phyloP scores from a whole-genome alignment of 92 coral and sea anemone species.

The Paramuricea clavata region DNA sequence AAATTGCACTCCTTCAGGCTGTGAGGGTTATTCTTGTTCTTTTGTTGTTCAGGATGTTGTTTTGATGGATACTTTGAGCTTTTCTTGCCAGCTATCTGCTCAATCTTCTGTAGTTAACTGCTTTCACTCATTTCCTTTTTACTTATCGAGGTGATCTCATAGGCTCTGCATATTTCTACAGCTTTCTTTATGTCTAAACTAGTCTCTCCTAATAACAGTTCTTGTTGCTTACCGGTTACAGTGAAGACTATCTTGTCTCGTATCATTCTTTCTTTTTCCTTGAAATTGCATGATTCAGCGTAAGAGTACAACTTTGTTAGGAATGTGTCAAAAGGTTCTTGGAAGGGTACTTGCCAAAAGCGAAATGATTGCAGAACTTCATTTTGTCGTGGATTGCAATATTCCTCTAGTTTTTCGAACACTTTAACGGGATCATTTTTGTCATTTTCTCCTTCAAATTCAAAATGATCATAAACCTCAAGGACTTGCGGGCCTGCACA shows the following conservation, averaged over 20 bases:
- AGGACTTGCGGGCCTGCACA: slow-evolving; percentile 71
- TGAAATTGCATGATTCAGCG: slow-evolving; percentile 65
- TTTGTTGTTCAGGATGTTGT: too few relatives aligned
- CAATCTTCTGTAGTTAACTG: neutral
- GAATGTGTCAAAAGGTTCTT: slow-evolving; percentile 64
- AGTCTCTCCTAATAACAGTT: slow-evolving; percentile 43
- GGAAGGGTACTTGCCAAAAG: slow-evolving; percentile 58
- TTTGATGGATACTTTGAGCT: neutral
- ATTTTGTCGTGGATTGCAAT: slow-evolving; percentile 67
- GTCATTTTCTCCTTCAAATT: slow-evolving; percentile 41
- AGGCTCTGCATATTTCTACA: neutral
- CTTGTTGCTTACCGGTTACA: slow-evolving; percentile 65
- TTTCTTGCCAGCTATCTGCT: neutral
- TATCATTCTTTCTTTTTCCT: slow-evolving; percentile 68
- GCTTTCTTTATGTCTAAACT: slow-evolving; percentile 54
- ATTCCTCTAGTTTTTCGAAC: slow-evolving; percentile 53
- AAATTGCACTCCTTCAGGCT: neutral
- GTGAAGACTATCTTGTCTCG: slow-evolving; percentile 70
- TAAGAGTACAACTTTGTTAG: slow-evolving; percentile 49
- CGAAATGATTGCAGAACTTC: slow-evolving; percentile 47
- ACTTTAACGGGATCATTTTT: slow-evolving; percentile 59
- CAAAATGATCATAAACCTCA: slow-evolving; percentile 59
- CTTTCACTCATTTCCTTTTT: slow-evolving; percentile 22
- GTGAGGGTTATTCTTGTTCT: too few relatives aligned
- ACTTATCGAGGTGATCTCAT: neutral